Evolutionary conservation across 2,888 invertebrate genomes (phyloP).

Genomic region (Xanthorhoe designata): DNA sequence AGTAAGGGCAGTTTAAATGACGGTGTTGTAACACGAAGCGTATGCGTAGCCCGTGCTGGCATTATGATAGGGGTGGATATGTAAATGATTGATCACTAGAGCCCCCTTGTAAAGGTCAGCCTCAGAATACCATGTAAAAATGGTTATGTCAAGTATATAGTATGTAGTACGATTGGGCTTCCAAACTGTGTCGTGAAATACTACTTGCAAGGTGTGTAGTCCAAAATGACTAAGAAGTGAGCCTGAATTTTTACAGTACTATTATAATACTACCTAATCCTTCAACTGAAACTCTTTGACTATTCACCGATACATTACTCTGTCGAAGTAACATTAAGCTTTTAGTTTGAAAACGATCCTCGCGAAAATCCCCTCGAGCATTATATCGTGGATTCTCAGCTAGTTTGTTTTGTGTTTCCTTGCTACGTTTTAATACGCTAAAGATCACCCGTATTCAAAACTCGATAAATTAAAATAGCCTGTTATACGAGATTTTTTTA

Average conservation of each 20-base stretch:
- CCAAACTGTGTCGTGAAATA: too few species aligned
- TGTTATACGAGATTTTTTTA: too few species aligned
- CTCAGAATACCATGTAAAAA: neutral
- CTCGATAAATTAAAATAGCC: too few species aligned
- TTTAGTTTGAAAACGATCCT: neutral
- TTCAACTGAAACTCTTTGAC: too few species aligned
- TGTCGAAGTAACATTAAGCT: neutral
- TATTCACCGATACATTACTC: too few species aligned
- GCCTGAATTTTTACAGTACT: too few species aligned
- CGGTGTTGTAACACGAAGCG: neutral
- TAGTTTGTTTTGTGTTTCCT: neutral
- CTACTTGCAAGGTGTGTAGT: too few species aligned
- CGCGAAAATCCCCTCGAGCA: neutral
- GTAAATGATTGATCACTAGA: neutral
- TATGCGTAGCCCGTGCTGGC: neutral
- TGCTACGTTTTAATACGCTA: too few species aligned
- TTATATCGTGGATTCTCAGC: neutral
- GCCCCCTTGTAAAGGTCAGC: neutral
- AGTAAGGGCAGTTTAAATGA: neutral
- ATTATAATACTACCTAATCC: too few species aligned
- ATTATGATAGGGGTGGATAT: neutral
- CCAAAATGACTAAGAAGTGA: too few species aligned
- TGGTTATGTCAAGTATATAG: neutral
- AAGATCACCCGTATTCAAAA: neutral
- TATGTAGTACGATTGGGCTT: neutral